Percentiles rank a stretch among this genome's conserved stretches.
phyloP scores from a whole-genome alignment of 2,888 invertebrate genomes.

The Mythimna lalbum region DNA sequence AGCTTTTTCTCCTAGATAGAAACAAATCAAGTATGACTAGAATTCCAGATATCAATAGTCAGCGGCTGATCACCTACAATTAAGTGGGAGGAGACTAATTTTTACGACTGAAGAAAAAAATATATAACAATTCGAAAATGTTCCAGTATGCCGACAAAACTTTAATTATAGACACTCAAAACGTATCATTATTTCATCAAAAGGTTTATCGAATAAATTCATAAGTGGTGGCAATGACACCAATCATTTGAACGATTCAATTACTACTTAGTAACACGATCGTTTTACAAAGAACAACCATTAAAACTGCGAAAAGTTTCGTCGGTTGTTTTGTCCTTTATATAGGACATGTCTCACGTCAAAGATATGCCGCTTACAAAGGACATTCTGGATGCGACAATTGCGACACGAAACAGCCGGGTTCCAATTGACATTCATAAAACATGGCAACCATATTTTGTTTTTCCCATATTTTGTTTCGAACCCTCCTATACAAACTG shows the following conservation, averaged over 20 bases:
- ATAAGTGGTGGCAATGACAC: conserved; percentile 7
- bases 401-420: not conserved
- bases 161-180: not conserved
- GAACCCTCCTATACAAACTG: not conserved
- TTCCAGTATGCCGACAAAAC: not conserved
- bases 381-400: conserved; percentile 4
- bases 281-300: not conserved
- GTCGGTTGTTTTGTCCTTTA: not conserved
- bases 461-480: not conserved
- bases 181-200: not conserved
- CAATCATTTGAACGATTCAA: conserved; percentile 4
- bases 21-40: no score
- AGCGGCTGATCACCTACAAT: no score
- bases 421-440: not conserved
- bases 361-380: conserved; percentile 11
- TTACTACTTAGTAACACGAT: not conserved
- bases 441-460: not conserved
- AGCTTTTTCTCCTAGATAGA: no score
- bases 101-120: no score
- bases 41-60: no score
- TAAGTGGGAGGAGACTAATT: no score
- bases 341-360: not conserved
- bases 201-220: not conserved
- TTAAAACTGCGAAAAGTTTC: not conserved
- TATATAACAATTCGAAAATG: not conserved